Conservation (phyloP, 2,113 vertebrate species). For the Fregetta grallaria region DNA sequence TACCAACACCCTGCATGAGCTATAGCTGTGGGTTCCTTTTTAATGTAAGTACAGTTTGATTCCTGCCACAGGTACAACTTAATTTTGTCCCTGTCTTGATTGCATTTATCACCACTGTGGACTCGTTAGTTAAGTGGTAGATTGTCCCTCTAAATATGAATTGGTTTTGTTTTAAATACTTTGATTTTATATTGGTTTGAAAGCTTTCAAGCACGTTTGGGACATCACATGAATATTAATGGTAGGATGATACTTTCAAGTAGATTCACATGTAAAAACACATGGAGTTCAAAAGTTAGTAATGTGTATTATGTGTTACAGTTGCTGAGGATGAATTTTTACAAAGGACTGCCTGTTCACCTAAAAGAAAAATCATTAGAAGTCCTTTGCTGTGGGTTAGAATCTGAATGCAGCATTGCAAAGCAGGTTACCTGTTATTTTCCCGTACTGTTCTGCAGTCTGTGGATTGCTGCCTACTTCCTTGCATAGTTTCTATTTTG, state of each 20-base stretch:
- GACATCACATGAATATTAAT: background rate
- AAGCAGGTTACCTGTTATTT: background rate
- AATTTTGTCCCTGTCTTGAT: background rate
- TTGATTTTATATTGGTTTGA: background rate
- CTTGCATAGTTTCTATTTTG: background rate
- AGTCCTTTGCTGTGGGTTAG: background rate
- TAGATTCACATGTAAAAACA: background rate
- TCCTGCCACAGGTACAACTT: background rate
- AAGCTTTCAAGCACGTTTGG: background rate
- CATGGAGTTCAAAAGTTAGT: background rate
- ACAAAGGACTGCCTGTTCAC: background rate
- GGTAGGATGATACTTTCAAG: background rate
- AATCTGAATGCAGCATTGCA: background rate
- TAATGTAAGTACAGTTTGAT: background rate
- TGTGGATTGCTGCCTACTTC: background rate
- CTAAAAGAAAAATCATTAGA: background rate
- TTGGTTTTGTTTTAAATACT: background rate
- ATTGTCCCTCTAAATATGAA: background rate
- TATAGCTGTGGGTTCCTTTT: background rate
- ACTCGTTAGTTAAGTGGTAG: background rate
- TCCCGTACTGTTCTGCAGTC: background rate
- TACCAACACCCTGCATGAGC: background rate
- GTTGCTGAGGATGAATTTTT: background rate
- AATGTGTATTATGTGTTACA: background rate
- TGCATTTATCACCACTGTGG: background rate